Conservation (phyloP, 2,113 vertebrate genomes). For the Anseranas semipalmata region DNA sequence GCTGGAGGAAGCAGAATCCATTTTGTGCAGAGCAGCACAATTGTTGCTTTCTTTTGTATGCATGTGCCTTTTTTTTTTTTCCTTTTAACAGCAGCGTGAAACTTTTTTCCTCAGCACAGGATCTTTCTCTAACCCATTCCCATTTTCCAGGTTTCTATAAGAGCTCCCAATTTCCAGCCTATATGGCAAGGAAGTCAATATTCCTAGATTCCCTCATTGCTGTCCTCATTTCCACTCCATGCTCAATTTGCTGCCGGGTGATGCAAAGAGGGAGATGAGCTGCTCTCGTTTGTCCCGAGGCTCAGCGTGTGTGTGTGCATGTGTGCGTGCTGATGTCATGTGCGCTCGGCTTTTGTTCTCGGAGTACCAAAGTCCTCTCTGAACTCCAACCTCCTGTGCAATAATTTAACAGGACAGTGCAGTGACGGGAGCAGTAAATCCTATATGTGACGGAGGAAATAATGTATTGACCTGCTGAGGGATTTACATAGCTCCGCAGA, state of each 20-base stretch:
- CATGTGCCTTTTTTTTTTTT: background rate
- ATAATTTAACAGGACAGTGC: background rate
- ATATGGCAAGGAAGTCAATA: background rate
- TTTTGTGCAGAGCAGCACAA: background rate
- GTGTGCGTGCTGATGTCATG: background rate
- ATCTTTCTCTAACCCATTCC: background rate
- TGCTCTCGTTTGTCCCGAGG: background rate
- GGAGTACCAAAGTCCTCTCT: background rate
- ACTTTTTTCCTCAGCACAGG: background rate
- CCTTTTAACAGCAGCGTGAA: background rate
- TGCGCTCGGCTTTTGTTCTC: constrained; percentile 29
- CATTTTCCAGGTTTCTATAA: background rate
- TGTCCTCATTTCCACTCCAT: constrained; percentile 53
- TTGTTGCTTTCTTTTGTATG: background rate
- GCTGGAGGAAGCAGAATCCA: background rate
- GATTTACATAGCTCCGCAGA: background rate
- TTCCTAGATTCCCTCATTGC: background rate
- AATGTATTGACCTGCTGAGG: constrained; percentile 1
- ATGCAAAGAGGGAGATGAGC: constrained; percentile 10
- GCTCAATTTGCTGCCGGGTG: constrained; percentile 3
- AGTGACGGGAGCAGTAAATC: background rate
- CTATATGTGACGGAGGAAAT: constrained; percentile 15
- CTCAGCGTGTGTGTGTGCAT: background rate
- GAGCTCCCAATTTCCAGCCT: background rate
- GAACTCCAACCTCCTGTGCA: background rate